These are phyloP conservation scores for Metalampra italica DNA, from an alignment of 2,888 invertebrate genomes.

Conservation along the genomic window DNA sequence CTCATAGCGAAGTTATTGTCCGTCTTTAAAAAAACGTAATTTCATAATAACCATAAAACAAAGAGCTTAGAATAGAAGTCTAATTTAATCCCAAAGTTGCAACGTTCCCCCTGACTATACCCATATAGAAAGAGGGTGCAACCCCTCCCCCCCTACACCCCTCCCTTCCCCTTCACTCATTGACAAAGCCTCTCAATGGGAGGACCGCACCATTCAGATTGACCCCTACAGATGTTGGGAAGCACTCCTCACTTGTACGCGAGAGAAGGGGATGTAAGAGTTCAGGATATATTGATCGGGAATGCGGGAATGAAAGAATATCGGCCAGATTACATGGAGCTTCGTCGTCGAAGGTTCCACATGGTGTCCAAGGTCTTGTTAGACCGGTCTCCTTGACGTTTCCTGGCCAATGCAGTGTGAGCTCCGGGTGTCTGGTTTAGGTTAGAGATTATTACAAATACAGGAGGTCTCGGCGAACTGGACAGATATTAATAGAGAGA, in stretches of 20 bases:
- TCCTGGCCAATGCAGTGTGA: background rate
- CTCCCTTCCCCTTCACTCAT: constrained; percentile 6
- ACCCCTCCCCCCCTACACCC: background rate
- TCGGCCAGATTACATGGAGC: constrained; percentile 16
- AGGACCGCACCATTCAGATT: constrained; percentile 12
- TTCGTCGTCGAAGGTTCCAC: background rate
- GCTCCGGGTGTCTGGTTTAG: background rate
- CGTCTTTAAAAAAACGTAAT: too few relatives aligned
- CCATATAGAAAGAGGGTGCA: too few relatives aligned
- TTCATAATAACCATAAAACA: constrained; percentile 13
- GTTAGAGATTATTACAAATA: background rate
- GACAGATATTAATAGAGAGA: background rate
- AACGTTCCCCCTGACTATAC: too few relatives aligned
- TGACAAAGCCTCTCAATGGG: constrained; percentile 20
- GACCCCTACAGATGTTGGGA: constrained; percentile 11
- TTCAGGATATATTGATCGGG: constrained; percentile 14
- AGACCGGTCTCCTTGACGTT: background rate
- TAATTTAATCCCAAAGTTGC: constrained; percentile 40
- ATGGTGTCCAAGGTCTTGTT: background rate
- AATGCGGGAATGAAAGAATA: constrained; percentile 5
- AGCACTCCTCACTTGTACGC: constrained; percentile 6
- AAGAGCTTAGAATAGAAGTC: constrained; percentile 4
- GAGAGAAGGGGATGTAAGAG: constrained; percentile 9
- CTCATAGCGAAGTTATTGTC: too few relatives aligned
- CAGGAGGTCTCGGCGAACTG: background rate